phyloP scores from a whole-genome alignment of 2,797 vertebrate species.

The Dendrocincla tyrannina region DNA sequence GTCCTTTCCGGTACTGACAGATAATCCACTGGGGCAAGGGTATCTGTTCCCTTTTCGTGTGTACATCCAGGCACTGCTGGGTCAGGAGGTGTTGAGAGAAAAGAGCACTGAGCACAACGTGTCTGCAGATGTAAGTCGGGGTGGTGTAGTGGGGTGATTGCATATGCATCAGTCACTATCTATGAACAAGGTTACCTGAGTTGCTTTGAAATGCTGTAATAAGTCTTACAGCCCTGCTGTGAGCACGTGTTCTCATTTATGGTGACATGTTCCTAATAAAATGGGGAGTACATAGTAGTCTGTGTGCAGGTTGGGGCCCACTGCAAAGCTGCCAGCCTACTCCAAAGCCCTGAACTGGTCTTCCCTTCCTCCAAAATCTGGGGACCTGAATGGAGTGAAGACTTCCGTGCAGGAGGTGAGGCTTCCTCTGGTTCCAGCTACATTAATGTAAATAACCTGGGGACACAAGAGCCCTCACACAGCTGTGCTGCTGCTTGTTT shows the following conservation, averaged over 20 bases:
- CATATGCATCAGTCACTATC: not conserved
- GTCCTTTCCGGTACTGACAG: not conserved
- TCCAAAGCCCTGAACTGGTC: not conserved
- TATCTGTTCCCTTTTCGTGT: not conserved
- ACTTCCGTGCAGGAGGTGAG: accelerated
- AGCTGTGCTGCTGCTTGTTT: accelerated
- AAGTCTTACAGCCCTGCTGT: not conserved
- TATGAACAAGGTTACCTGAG: accelerated
- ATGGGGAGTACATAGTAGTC: not conserved
- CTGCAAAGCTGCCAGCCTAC: not conserved
- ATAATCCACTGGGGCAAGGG: not conserved
- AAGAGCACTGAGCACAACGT: accelerated
- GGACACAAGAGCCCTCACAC: accelerated
- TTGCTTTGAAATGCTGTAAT: not conserved
- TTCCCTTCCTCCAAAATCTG: not conserved
- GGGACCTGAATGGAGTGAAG: not conserved
- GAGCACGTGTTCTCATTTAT: not conserved
- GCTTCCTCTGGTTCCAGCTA: not conserved
- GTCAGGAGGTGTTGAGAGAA: not conserved
- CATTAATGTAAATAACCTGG: not conserved
- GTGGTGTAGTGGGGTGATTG: not conserved
- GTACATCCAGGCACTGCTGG: not conserved
- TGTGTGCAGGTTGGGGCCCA: accelerated
- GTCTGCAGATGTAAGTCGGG: not conserved
- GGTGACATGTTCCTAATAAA: not conserved